Percentiles rank a stretch among this genome's conserved stretches.
These are phyloP conservation scores for Anoplophora glabripennis DNA, from an alignment of 1,140 invertebrate genomes.

Conservation along the genomic window DNA sequence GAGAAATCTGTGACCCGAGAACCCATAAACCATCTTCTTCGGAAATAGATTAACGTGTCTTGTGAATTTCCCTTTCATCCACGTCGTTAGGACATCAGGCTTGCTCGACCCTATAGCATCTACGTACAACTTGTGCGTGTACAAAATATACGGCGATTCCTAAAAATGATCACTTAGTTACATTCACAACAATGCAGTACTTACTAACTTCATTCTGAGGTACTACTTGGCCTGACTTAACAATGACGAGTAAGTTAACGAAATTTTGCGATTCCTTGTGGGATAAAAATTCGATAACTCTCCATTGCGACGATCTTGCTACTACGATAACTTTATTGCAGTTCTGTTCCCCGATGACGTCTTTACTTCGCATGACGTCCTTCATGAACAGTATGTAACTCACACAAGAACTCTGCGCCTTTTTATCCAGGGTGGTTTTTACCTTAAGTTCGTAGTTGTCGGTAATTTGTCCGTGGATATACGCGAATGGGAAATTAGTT, in stretches of 20 bases:
- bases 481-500: slow-evolving; percentile 56
- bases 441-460: slow-evolving; percentile 29
- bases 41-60: slow-evolving; percentile 65
- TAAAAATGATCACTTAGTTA: slow-evolving; percentile 37
- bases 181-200: not conserved
- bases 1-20: slow-evolving; percentile 67
- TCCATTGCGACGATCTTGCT: slow-evolving; percentile 65
- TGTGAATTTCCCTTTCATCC: slow-evolving; percentile 60
- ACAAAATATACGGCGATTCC: slow-evolving; percentile 65
- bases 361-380: slow-evolving; percentile 57
- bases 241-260: slow-evolving; percentile 64
- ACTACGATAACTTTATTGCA: slow-evolving; percentile 61
- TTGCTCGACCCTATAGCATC: slow-evolving; percentile 65
- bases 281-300: slow-evolving; percentile 64
- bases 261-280: slow-evolving; percentile 60
- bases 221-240: slow-evolving; percentile 47
- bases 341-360: slow-evolving; percentile 58
- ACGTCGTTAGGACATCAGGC: slow-evolving; percentile 63
- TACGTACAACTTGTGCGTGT: slow-evolving; percentile 65
- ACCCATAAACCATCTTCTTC: slow-evolving; percentile 61
- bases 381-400: slow-evolving; percentile 63
- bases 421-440: slow-evolving; percentile 16
- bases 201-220: slow-evolving; percentile 9
- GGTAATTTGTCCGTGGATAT: slow-evolving; percentile 59
- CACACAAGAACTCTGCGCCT: slow-evolving; percentile 51